These are phyloP conservation scores for Nudaria mundana DNA, from an alignment of 2,888 invertebrate species.

Conservation along the genomic window DNA sequence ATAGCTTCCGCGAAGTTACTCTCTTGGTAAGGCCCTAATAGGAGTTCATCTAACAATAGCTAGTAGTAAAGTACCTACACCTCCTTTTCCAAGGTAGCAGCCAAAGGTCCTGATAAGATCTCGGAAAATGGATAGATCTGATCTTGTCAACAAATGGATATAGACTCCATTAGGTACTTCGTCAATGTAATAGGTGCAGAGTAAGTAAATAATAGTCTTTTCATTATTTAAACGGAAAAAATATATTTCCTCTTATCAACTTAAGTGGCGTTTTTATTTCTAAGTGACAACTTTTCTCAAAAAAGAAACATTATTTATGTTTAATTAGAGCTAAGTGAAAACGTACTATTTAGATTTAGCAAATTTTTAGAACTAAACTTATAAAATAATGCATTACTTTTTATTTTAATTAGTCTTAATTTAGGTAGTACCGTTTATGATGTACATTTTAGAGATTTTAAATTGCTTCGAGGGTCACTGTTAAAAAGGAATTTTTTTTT, in stretches of 20 bases:
- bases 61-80: no score
- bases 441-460: slow-evolving; percentile 26
- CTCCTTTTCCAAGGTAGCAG: no score
- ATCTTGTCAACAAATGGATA: no score
- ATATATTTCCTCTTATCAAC: slow-evolving; percentile 33
- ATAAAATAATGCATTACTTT: slow-evolving; percentile 19
- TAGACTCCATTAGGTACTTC: no score
- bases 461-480: slow-evolving; percentile 6
- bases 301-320: slow-evolving; percentile 18
- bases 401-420: slow-evolving; percentile 32
- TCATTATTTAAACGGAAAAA: slow-evolving; percentile 23
- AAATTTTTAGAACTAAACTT: slow-evolving; percentile 31
- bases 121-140: no score
- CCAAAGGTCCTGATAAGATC: no score
- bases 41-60: no score
- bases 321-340: slow-evolving; percentile 26
- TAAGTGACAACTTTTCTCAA: slow-evolving; percentile 26
- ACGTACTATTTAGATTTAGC: slow-evolving; percentile 22
- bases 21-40: no score
- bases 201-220: slow-evolving; percentile 19
- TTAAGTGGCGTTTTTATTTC: slow-evolving; percentile 5
- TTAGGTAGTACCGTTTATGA: slow-evolving; percentile 35
- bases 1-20: no score
- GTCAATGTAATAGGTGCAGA: no score
- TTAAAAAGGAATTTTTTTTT: slow-evolving; percentile 1